Evolutionary conservation across 2,113 vertebrate species (phyloP), one percentile per base, ranked within the genome.

Genomic region (Ia io): DNA sequence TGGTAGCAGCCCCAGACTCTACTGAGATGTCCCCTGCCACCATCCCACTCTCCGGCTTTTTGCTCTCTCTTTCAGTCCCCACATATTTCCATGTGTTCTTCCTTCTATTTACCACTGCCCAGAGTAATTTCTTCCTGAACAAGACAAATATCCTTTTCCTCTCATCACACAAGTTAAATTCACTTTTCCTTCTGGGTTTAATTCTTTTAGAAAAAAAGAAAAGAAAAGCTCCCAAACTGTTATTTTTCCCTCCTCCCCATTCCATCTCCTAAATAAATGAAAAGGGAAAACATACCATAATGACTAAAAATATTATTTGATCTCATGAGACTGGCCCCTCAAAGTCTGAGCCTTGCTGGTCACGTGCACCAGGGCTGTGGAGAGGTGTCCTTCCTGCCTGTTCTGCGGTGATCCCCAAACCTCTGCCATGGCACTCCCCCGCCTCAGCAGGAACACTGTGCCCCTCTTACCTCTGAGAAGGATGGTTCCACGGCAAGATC

Each of bases 211-310:
- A 14, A 7, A 18, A 2, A 70, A 71, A 37, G 12, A 56, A 1
- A 76, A 63, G 61, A 53, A 9, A 47, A 69, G 3, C 4, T 44
- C 56, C 44, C 44, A 69, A 90, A 16, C 5, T 6, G 1, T 47
- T 3, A 28, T 14, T 18, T n/a, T 22, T 25, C 18, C 10, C 22
- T 51, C 23, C 42, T 88, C 22, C 23, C 25, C 6, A 20, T 82
- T 22, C 3, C 25, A 82, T 65, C 40, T 67, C 63, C 51, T 23
- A 97, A 89, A 93, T 74, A 73, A 83, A 70, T 12, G 25, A 88
- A 85, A 42, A 80, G 42, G 6, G 7, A 22, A 32, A 79, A 56
- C 2, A 40, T 6, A 67, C 10, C 32, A 14, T 82, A 73, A 13
- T 69, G 5, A 2, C 25, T 28, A 25, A n/a, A 83, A 76, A 22